Conservation (phyloP, 2,113 vertebrate species). For the Gadus chalcogrammus region DNA sequence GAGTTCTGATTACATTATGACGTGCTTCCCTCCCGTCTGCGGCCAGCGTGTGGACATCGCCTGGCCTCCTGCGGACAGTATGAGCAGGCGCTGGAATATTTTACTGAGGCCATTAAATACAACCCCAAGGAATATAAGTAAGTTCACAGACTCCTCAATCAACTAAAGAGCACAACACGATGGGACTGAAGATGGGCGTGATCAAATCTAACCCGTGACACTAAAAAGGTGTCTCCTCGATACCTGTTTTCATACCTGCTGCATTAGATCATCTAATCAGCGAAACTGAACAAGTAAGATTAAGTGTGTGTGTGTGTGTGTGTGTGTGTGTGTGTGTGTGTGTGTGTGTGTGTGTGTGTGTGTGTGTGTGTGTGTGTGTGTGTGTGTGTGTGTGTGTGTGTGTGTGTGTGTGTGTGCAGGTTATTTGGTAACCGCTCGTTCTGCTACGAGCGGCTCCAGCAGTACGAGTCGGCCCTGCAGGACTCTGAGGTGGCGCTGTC, state of each 20-base stretch:
- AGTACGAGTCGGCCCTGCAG: slow-evolving; percentile 68
- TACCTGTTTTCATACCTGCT: too few species aligned
- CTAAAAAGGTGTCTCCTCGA: too few species aligned
- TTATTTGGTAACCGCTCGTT: slow-evolving; percentile 86
- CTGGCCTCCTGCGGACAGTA: slow-evolving; percentile 66
- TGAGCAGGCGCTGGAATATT: slow-evolving; percentile 68
- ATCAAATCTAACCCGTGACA: too few species aligned
- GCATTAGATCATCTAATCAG: too few species aligned
- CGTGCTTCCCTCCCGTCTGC: background rate
- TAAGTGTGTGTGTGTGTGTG: too few species aligned
- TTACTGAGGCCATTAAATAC: slow-evolving; percentile 77
- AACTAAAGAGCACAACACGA: too few species aligned
- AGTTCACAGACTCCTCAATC: slow-evolving; percentile 18
- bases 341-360: too few species aligned
- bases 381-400: background rate
- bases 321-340: too few species aligned
- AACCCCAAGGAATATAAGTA: slow-evolving; percentile 82
- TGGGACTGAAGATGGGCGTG: too few species aligned
- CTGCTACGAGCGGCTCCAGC: slow-evolving; percentile 78
- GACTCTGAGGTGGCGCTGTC: slow-evolving; percentile 74
- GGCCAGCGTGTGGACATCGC: slow-evolving; percentile 70
- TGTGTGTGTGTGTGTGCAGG: slow-evolving; percentile 47
- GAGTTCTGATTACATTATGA: background rate
- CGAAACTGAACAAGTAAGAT: too few species aligned
- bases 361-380: too few species aligned